Evolutionary conservation across 1,140 invertebrate genomes (phyloP).

Genomic region (Zaprionus camerounensis): DNA sequence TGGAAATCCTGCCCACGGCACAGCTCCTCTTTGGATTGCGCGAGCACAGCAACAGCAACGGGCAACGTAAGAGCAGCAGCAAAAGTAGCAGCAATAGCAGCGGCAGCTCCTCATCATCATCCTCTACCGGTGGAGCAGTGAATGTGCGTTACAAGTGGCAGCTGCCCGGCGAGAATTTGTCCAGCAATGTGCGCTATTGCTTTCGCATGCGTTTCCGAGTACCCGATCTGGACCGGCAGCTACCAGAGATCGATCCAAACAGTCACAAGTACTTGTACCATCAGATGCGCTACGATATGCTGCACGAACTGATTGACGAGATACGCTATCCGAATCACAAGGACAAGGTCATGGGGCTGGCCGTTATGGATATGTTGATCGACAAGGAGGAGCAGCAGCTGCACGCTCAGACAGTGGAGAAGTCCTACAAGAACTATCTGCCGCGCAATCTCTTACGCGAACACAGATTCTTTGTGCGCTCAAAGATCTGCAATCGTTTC

Average conservation of each 20-base stretch:
- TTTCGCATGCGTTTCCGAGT: conserved; percentile 92
- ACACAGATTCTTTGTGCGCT: conserved; percentile 90
- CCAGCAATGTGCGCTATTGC: conserved; percentile 87
- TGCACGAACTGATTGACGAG: conserved; percentile 91
- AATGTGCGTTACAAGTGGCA: conserved; percentile 88
- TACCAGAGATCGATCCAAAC: conserved; percentile 89
- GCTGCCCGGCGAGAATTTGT: conserved; percentile 86
- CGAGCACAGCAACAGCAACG: conserved; percentile 41
- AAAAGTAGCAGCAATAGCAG: conserved; percentile 5
- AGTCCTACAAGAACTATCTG: conserved; percentile 92
- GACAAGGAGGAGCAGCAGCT: conserved; percentile 90
- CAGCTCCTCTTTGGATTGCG: conserved; percentile 90
- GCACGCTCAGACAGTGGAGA: conserved; percentile 87
- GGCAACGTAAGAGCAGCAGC: background rate
- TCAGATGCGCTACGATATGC: conserved; percentile 92
- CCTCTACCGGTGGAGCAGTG: conserved; percentile 47
- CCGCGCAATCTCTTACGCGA: conserved; percentile 90
- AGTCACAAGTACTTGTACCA: conserved; percentile 94
- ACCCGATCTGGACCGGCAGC: conserved; percentile 85
- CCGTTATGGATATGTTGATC: conserved; percentile 93
- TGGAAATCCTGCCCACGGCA: conserved; percentile 90
- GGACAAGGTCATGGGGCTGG: conserved; percentile 91
- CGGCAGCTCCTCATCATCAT: conserved; percentile 5
- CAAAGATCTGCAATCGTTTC: conserved; percentile 89
- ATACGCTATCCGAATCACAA: conserved; percentile 91